A percentile compares a stretch with the other conserved stretches of the same genome.
Evolutionary conservation across 2,113 vertebrate species (phyloP).

Genomic region (Halichoerus grypus): DNA sequence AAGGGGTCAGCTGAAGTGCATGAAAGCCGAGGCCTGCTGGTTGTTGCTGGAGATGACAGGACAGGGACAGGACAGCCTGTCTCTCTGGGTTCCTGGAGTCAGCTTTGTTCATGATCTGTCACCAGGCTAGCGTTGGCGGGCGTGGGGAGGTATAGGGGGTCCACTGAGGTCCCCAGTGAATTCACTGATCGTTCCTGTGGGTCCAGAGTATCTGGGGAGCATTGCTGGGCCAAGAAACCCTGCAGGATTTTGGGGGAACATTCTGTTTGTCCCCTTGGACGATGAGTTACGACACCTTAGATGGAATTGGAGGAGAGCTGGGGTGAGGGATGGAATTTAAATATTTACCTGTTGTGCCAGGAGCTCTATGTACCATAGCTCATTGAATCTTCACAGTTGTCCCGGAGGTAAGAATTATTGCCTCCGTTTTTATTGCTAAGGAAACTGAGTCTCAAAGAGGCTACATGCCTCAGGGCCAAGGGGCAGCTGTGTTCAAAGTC

Average conservation of each 20-base stretch:
- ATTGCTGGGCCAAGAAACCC: neutral
- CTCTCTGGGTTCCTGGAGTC: neutral
- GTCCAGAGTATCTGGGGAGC: neutral
- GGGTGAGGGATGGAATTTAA: neutral
- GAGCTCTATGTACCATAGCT: neutral
- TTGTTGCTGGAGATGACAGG: neutral
- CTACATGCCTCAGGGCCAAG: neutral
- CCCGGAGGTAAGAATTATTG: neutral
- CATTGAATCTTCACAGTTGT: neutral
- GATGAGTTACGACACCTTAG: neutral
- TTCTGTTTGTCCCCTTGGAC: neutral
- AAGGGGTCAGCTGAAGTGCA: neutral
- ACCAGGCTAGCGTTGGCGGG: neutral
- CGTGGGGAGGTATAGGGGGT: fast-evolving
- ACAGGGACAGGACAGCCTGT: neutral
- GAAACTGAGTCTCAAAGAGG: neutral
- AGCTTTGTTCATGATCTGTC: neutral
- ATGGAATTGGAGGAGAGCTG: neutral
- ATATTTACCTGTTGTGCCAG: neutral
- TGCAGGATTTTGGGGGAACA: no score
- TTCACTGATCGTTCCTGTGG: neutral
- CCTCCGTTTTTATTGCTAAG: neutral
- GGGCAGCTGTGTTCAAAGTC: neutral
- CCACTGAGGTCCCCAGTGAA: neutral
- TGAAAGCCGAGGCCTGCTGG: neutral